phyloP scores from a whole-genome alignment of 2,797 vertebrate genomes.

The Thaleichthys pacificus region DNA sequence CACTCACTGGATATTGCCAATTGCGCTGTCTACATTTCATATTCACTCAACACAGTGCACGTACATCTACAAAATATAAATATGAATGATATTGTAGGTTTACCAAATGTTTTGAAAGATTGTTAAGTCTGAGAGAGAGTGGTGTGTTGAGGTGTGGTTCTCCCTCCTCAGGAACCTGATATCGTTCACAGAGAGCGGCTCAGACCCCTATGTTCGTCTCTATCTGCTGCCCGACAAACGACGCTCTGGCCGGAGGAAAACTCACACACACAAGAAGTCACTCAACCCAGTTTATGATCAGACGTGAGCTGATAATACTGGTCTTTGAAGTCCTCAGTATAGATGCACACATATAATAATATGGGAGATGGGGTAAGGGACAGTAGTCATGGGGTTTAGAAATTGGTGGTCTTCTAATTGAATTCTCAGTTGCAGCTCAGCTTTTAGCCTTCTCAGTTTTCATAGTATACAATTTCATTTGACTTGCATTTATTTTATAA shows the following conservation, averaged over 20 bases:
- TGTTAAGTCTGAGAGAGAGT: background rate
- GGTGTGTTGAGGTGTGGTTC: background rate
- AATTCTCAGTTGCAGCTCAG: no score
- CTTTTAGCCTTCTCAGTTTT: background rate
- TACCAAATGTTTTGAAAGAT: background rate
- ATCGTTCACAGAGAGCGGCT: slow-evolving; percentile 88
- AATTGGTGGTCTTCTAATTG: no score
- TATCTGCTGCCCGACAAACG: slow-evolving; percentile 96
- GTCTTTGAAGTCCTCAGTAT: background rate
- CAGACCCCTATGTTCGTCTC: slow-evolving; percentile 91
- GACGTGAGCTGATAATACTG: slow-evolving; percentile 73
- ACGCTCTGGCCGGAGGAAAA: slow-evolving; percentile 93
- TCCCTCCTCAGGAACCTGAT: slow-evolving; percentile 85
- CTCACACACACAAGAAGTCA: slow-evolving; percentile 87
- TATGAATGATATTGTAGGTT: background rate
- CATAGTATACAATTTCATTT: background rate
- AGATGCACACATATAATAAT: background rate
- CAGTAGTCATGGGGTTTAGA: no score
- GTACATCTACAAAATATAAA: no score
- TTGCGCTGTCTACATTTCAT: no score
- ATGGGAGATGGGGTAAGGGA: background rate
- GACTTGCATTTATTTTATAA: background rate
- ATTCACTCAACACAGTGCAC: no score
- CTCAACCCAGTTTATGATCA: slow-evolving; percentile 91
- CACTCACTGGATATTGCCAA: background rate